Percentiles rank a stretch among this genome's conserved stretches.
Conservation (phyloP, 2,888 invertebrate genomes). For the Phania funesta region DNA sequence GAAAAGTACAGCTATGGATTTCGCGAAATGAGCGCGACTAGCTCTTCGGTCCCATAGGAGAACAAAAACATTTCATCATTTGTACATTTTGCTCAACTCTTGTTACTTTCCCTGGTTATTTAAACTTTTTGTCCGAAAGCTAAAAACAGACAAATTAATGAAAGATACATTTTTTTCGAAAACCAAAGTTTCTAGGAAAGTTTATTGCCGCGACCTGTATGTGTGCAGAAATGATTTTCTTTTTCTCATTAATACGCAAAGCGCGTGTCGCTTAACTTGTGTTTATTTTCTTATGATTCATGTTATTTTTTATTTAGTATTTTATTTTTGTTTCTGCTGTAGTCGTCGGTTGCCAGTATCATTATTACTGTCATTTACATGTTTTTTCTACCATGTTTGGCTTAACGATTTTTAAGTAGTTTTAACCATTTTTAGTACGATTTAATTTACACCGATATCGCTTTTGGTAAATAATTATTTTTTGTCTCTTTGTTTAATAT, state of each 20-base stretch:
- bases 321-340: slow-evolving; percentile 6
- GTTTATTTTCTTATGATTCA: slow-evolving; percentile 14
- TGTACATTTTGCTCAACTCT: no score
- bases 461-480: slow-evolving; percentile 46
- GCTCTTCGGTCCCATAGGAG: no score
- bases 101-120: no score
- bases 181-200: background rate
- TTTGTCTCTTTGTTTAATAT: background rate
- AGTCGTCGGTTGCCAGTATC: slow-evolving; percentile 31
- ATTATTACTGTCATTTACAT: slow-evolving; percentile 48
- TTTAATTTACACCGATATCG: slow-evolving; percentile 58
- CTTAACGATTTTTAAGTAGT: slow-evolving; percentile 50
- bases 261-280: slow-evolving; percentile 36
- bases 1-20: no score
- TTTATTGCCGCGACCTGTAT: slow-evolving; percentile 22
- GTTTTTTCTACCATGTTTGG: slow-evolving; percentile 47
- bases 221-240: background rate
- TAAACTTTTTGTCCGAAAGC: no score
- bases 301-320: background rate
- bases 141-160: background rate
- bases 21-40: no score
- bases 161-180: background rate
- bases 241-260: slow-evolving; percentile 1
- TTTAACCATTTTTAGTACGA: slow-evolving; percentile 47
- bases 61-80: no score